These are phyloP conservation scores for Drosophila sproati DNA, from an alignment of 1,140 invertebrate genomes.

Conservation along the genomic window DNA sequence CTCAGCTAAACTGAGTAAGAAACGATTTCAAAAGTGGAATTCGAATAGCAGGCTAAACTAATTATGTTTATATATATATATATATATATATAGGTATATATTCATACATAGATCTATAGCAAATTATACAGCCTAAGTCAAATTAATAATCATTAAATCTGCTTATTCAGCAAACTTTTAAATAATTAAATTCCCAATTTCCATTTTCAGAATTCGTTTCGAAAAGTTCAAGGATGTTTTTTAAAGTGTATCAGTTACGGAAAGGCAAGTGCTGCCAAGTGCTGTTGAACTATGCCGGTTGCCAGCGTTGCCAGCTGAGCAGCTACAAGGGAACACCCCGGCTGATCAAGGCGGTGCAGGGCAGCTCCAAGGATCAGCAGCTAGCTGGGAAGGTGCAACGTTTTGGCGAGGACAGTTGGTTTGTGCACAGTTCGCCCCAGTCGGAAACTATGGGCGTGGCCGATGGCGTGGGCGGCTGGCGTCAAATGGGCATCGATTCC, in stretches of 20 bases:
- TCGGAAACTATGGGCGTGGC: slow-evolving; percentile 65
- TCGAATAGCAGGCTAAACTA: too few species aligned
- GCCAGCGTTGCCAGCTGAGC: neutral
- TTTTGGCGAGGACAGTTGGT: slow-evolving; percentile 67
- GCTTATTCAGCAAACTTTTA: too few species aligned
- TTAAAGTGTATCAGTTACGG: neutral
- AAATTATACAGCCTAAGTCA: too few species aligned
- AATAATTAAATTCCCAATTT: too few species aligned
- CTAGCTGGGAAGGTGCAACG: slow-evolving; percentile 5
- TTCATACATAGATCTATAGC: too few species aligned
- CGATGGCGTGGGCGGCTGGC: slow-evolving; percentile 65
- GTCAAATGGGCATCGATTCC: slow-evolving; percentile 52
- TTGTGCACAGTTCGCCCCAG: slow-evolving; percentile 46
- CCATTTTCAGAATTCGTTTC: neutral
- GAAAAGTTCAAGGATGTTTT: neutral
- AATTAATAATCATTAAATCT: too few species aligned
- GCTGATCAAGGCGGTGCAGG: slow-evolving; percentile 57
- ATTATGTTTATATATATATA: too few species aligned
- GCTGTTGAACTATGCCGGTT: neutral
- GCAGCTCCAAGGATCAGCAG: slow-evolving; percentile 24
- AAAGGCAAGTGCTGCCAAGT: neutral
- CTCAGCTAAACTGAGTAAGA: too few species aligned
- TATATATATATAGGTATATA: too few species aligned
- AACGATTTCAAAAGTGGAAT: too few species aligned
- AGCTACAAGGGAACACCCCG: slow-evolving; percentile 23